A percentile compares a stretch with the other conserved stretches of the same genome.
These are phyloP conservation scores for Ctena decussata DNA, from an alignment of 2,888 invertebrate species.

Conservation along the genomic window DNA sequence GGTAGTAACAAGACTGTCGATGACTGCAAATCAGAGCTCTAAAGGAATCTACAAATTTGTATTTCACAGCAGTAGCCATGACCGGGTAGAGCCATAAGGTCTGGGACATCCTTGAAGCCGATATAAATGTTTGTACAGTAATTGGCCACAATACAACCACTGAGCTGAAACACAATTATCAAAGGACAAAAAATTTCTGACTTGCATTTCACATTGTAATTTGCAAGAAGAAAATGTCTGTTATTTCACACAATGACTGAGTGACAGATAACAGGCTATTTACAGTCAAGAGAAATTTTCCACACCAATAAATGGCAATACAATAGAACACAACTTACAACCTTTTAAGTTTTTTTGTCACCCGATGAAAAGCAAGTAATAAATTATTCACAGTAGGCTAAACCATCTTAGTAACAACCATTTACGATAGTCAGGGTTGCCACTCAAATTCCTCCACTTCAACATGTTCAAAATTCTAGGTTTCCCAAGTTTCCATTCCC, in stretches of 20 bases:
- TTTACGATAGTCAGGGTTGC: too few species aligned
- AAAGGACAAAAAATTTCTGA: not conserved
- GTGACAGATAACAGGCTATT: not conserved
- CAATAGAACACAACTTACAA: conserved; percentile 1
- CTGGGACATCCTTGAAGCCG: too few species aligned
- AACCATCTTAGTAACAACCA: too few species aligned
- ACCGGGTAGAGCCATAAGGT: too few species aligned
- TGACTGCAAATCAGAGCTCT: too few species aligned
- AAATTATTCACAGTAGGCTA: not conserved
- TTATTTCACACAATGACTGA: not conserved
- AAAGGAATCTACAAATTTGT: too few species aligned
- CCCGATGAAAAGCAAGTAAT: not conserved
- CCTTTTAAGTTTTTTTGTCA: not conserved
- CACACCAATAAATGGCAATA: not conserved
- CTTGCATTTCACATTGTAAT: not conserved
- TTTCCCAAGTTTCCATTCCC: too few species aligned
- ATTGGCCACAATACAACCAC: not conserved
- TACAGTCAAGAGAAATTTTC: not conserved
- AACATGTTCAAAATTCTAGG: too few species aligned
- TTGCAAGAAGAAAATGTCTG: conserved; percentile 4
- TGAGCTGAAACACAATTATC: not conserved
- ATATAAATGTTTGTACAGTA: too few species aligned
- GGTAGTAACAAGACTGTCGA: too few species aligned
- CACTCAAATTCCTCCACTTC: too few species aligned
- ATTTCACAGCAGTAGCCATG: too few species aligned